Base-by-base conservation (phyloP, 2,113 vertebrate species). In the Notothenia coriiceps region DNA sequence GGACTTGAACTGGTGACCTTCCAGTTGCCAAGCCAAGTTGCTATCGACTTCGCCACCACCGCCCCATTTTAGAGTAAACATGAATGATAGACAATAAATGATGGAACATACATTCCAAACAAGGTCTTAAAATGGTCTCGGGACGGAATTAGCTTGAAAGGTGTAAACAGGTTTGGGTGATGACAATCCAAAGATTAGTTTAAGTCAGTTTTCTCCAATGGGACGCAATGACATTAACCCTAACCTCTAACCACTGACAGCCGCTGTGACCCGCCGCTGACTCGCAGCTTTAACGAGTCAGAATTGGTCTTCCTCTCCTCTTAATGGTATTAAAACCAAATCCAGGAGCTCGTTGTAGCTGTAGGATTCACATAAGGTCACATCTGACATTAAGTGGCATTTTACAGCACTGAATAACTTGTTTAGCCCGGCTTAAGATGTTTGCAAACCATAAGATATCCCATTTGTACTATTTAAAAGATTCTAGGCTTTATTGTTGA, bases 241-340 rank as follows among this genome's bases (percentile, higher is more conserved):
- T 14, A 25, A 50, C 33, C 29, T 56, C 5, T 15, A 35, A 17
- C 17, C 17, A 15, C 29, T 22, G 46, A 51, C 10, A 29, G 6
- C 3, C 22, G 6, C 56, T 67, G 7, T 40, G 18, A 22, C 29
- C 10, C 10, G 8, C 33, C 7, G 14, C 43, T 70, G 13, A 40
- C 57, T n/a, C 49, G 50, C 65, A 63, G 49, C 18, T 75, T 50
- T 70, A 56, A 51, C 43, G 57, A 70, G 35, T 68, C 49, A 46
- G 17, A 74, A 46, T 65, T 10, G 6, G 50, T n/a, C n/a, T 56
- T 47, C 52, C 15, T 40, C 4, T 47, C 10, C 20, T 35, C 17
- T 15, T 50, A 65, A 59, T 70, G 66, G n/a, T 14, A 46, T n/a
- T 14, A 74, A 40, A 70, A 20, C 43, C 25, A 29, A 44, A 56